Evolutionary conservation across 2,888 invertebrate species (phyloP), one percentile per base, ranked within the genome.

Genomic region (Andrena marginata): DNA sequence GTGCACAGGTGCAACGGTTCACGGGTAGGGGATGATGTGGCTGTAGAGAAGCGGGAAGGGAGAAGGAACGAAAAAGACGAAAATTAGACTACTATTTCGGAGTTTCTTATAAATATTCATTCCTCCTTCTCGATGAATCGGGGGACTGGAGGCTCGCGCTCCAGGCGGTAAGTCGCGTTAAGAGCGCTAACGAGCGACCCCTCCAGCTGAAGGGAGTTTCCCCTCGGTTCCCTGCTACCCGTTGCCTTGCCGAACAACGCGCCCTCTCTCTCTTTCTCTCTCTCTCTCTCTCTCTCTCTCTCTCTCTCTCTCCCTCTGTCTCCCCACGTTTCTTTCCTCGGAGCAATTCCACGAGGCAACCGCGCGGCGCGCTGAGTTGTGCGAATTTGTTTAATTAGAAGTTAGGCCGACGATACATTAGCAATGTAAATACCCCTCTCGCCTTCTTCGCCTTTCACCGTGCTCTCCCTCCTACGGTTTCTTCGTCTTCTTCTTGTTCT

Each of bases 301-400:
- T 20, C 70, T 33, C 67, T 16, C 67, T 67, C 76, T n/a, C 26
- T 67, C 65, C 60, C 23, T 54, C 65, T 56, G 54, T 49, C 64
- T 35, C 78, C 42, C 54, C 26, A 48, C 79, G 54, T 70, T 80
- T 78, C 81, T 64, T 73, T 79, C 73, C 77, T 69, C 84, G 72
- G 81, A 87, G 90, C 91, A 90, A 92, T 91, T 91, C 89, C 88
- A 79, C 82, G 85, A 85, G 84, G 90, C 88, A 86, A 89, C 87
- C 88, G 87, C 85, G 89, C 89, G 86, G 80, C 87, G 89, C 89
- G 90, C 92, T 90, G 91, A 92, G 90, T 92, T 92, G 93, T 91
- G 92, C 92, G 94, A 93, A 94, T 94, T 93, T 93, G 93, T 94
- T 93, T 93, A 93, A 94, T 94, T 94, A 93, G 93, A 93, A 94